Evolutionary conservation across 2,113 vertebrate genomes (phyloP).

Genomic region (Synodontis membranacea): DNA sequence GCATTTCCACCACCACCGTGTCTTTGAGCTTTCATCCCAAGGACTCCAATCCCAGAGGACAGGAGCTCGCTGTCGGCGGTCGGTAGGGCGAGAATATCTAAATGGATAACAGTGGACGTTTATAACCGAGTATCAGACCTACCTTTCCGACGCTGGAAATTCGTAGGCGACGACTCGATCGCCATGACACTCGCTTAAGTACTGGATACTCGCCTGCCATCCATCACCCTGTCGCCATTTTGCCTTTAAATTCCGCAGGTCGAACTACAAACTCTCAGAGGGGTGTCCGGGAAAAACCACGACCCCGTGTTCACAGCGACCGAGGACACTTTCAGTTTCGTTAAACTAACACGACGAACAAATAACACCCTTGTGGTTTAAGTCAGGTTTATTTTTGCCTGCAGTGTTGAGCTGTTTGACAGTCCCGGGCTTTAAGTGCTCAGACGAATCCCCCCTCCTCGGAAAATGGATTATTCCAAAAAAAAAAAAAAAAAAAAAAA

Average conservation of each 20-base stretch:
- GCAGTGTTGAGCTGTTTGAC: background rate
- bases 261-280: slow-evolving; percentile 56
- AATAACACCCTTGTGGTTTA: rapidly evolving
- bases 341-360: background rate
- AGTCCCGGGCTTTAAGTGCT: background rate
- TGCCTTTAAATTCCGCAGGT: slow-evolving; percentile 68
- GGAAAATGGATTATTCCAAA: slow-evolving; percentile 58
- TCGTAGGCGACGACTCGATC: slow-evolving; percentile 47
- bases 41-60: slow-evolving; percentile 51
- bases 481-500: slow-evolving; percentile 39
- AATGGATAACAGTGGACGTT: slow-evolving; percentile 6
- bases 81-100: background rate
- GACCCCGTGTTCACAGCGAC: background rate
- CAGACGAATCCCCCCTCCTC: slow-evolving; percentile 42
- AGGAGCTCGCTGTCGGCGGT: slow-evolving; percentile 38
- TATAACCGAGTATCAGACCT: slow-evolving; percentile 53
- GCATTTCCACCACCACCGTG: slow-evolving; percentile 39
- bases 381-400: background rate
- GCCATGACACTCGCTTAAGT: slow-evolving; percentile 57
- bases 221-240: slow-evolving; percentile 71
- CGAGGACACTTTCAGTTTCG: background rate
- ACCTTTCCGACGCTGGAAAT: slow-evolving; percentile 60
- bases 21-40: slow-evolving; percentile 55
- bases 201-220: slow-evolving; percentile 58
- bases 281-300: slow-evolving; percentile 43